These are phyloP conservation scores for Pectinophora gossypiella DNA, from an alignment of 1,140 invertebrate genomes.

Conservation along the genomic window DNA sequence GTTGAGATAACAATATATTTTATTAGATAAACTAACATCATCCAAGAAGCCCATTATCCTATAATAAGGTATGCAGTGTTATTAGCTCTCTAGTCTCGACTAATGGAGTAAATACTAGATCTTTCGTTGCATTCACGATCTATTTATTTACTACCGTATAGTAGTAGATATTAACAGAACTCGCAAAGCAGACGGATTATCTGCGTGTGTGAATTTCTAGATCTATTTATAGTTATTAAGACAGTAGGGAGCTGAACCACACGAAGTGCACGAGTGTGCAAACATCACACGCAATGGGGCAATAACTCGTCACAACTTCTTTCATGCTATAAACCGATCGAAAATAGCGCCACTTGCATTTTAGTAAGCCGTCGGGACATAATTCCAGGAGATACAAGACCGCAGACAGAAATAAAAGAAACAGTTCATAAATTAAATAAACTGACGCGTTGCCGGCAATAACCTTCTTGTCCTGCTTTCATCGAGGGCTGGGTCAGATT, in stretches of 20 bases:
- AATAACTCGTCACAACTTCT: not conserved
- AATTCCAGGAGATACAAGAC: conserved; percentile 56
- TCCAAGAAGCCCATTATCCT: too few species aligned
- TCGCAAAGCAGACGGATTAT: not conserved
- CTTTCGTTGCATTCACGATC: not conserved
- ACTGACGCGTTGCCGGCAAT: conserved; percentile 22
- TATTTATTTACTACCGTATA: not conserved
- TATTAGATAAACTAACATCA: too few species aligned
- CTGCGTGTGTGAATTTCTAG: not conserved
- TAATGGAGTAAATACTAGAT: too few species aligned
- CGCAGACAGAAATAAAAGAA: conserved; percentile 60
- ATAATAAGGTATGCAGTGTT: too few species aligned
- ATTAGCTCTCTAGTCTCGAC: too few species aligned
- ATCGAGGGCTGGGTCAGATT: not conserved
- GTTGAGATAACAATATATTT: too few species aligned
- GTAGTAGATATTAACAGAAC: not conserved
- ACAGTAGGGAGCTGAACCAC: not conserved
- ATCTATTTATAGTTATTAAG: not conserved
- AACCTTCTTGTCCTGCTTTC: too few species aligned
- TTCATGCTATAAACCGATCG: conserved; percentile 14
- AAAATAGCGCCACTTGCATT: conserved; percentile 45
- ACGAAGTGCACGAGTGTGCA: not conserved
- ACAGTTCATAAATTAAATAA: conserved; percentile 44
- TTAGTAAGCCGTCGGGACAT: conserved; percentile 38
- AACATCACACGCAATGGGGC: not conserved